Conservation (phyloP, 2,797 vertebrate genomes). For the Molossus alvarezi region DNA sequence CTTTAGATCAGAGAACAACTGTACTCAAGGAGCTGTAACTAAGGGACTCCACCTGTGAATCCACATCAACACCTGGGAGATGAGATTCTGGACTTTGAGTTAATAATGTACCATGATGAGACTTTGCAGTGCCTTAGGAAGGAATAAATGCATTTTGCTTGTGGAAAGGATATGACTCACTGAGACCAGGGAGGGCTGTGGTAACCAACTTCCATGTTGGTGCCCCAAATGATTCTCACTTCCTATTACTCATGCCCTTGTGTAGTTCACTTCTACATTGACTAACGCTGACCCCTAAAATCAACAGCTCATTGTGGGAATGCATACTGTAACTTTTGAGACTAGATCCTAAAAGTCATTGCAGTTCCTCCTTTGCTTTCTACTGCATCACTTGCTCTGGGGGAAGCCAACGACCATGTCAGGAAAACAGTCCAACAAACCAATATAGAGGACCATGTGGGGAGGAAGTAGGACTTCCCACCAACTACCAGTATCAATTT, state of each 20-base stretch:
- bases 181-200: not conserved
- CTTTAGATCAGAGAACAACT: not conserved
- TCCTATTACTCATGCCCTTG: not conserved
- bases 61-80: not conserved
- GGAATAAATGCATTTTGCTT: not conserved
- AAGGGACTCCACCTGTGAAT: not conserved
- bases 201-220: not conserved
- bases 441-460: fast-evolving
- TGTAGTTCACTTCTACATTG: not conserved
- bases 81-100: not conserved
- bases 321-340: not conserved
- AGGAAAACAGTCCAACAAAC: not conserved
- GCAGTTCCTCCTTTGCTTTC: not conserved
- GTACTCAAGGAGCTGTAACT: not conserved
- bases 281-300: not conserved
- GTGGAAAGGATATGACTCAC: not conserved
- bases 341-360: not conserved
- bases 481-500: not conserved
- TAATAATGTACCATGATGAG: not conserved
- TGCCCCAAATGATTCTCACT: not conserved
- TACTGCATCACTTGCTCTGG: not conserved
- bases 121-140: not conserved
- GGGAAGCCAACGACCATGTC: not conserved
- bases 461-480: not conserved
- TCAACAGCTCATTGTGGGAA: not conserved